Evolutionary conservation across 2,888 invertebrate species (phyloP).

Genomic region (Heliconius aoede): DNA sequence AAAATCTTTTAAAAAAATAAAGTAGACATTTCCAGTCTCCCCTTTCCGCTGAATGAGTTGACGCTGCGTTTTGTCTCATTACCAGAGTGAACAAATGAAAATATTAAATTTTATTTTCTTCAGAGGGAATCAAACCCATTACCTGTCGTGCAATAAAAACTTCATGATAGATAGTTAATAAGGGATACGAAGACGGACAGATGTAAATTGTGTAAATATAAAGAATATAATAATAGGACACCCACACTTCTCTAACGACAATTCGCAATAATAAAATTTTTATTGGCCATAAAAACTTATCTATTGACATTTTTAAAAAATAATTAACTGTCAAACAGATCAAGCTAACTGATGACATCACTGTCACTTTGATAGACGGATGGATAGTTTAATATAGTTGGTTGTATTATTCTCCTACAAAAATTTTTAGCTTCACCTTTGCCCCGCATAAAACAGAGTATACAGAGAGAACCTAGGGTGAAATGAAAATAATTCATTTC

Average conservation of each 20-base stretch:
- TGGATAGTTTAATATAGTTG: background rate
- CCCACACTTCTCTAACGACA: slow-evolving; percentile 1
- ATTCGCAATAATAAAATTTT: background rate
- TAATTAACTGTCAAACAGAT: slow-evolving; percentile 23
- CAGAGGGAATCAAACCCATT: too few relatives aligned
- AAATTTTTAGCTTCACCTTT: too few relatives aligned
- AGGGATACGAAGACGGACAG: background rate
- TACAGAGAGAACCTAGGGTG: background rate
- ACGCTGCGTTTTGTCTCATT: background rate
- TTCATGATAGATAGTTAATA: background rate
- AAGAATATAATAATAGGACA: background rate
- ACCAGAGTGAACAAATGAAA: background rate
- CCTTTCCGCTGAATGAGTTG: too few relatives aligned
- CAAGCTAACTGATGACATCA: slow-evolving; percentile 16
- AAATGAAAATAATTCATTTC: too few relatives aligned
- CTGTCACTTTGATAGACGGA: slow-evolving; percentile 5
- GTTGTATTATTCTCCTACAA: background rate
- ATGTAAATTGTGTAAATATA: background rate
- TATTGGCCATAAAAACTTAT: slow-evolving; percentile 12
- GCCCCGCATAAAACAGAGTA: too few relatives aligned
- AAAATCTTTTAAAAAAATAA: too few relatives aligned
- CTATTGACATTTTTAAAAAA: slow-evolving; percentile 3
- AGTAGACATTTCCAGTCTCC: too few relatives aligned
- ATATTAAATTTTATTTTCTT: background rate
- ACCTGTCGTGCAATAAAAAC: background rate